These are phyloP conservation scores for Etheostoma cragini DNA, from an alignment of 2,113 vertebrate species.

Conservation along the genomic window DNA sequence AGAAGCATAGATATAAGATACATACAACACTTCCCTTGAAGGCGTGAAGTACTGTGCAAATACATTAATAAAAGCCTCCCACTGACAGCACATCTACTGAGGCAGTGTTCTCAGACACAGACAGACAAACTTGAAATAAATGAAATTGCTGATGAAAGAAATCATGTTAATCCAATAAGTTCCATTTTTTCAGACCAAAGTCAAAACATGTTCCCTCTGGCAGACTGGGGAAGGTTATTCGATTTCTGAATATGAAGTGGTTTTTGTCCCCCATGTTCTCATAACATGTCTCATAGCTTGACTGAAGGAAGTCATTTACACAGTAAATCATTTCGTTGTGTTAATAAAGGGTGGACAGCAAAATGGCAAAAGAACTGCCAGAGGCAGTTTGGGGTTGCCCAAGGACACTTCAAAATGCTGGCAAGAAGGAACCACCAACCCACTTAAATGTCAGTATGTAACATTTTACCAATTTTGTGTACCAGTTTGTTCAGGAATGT, in stretches of 20 bases:
- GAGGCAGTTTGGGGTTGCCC: neutral
- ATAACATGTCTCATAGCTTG: slow-evolving; percentile 55
- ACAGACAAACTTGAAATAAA: slow-evolving; percentile 56
- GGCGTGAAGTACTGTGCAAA: slow-evolving; percentile 36
- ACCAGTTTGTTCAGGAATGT: too few species aligned
- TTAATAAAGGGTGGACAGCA: slow-evolving; percentile 25
- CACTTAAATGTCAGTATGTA: neutral
- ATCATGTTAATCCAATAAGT: slow-evolving; percentile 69
- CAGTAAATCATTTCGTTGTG: slow-evolving; percentile 43
- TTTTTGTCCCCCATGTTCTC: slow-evolving; percentile 51
- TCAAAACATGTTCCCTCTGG: slow-evolving; percentile 66
- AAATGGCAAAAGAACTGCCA: neutral
- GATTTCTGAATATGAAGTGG: slow-evolving; percentile 62
- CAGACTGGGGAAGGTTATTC: slow-evolving; percentile 58
- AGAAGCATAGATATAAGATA: slow-evolving; percentile 31
- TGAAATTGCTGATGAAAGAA: slow-evolving; percentile 60
- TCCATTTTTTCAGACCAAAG: slow-evolving; percentile 56
- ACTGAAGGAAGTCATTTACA: slow-evolving; percentile 56
- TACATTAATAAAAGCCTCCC: slow-evolving; percentile 46
- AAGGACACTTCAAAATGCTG: neutral
- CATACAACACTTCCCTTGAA: slow-evolving; percentile 23
- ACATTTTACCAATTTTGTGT: neutral
- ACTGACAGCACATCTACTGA: slow-evolving; percentile 44
- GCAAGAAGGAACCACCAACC: neutral
- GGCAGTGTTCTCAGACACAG: slow-evolving; percentile 19